Conservation (phyloP, 2,888 invertebrate species). For the Artemia sinica region DNA sequence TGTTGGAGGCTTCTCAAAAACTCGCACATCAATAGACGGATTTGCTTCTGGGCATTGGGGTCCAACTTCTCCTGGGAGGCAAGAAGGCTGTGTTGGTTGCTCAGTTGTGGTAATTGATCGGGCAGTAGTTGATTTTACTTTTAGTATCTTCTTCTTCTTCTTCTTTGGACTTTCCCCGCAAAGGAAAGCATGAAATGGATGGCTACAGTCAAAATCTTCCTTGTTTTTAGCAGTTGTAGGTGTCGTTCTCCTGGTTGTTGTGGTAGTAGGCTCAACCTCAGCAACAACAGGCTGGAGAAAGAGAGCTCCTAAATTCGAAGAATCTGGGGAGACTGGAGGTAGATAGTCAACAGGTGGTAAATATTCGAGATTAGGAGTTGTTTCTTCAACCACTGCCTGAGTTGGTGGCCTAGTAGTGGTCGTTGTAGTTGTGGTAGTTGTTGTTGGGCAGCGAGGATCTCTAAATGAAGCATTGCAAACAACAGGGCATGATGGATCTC, state of each 20-base stretch:
- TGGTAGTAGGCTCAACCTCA: background rate
- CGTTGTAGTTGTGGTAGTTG: slow-evolving; percentile 7
- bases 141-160: background rate
- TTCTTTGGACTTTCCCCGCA: background rate
- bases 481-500: background rate
- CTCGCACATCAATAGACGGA: background rate
- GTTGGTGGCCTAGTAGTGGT: background rate
- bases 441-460: slow-evolving; percentile 10
- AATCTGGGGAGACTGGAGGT: background rate
- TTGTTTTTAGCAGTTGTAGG: background rate
- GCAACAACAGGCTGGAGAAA: background rate
- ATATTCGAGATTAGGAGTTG: background rate
- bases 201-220: slow-evolving; percentile 5
- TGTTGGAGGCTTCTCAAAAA: background rate
- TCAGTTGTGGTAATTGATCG: background rate
- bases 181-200: slow-evolving; percentile 7
- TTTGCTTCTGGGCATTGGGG: background rate
- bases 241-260: background rate
- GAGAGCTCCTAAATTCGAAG: background rate
- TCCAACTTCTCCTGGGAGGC: background rate
- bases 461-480: background rate
- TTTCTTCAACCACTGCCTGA: background rate
- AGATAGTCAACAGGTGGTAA: slow-evolving; percentile 1
- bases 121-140: background rate
- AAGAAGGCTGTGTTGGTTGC: background rate